Evolutionary conservation across 2,113 vertebrate genomes (phyloP).

Genomic region (Mirza zaza): DNA sequence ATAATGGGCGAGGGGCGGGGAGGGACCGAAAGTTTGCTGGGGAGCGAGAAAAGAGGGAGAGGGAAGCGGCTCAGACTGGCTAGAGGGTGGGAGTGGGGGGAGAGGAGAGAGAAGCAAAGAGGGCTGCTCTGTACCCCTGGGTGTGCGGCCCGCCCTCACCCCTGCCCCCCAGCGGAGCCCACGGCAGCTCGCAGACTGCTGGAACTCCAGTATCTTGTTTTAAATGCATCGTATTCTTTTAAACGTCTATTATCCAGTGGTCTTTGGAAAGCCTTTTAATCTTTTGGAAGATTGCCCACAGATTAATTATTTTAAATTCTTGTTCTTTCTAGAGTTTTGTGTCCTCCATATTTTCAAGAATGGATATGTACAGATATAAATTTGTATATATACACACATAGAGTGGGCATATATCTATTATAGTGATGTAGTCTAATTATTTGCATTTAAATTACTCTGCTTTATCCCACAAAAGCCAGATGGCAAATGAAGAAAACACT

Average conservation of each 20-base stretch:
- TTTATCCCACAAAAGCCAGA: neutral
- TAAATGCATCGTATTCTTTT: neutral
- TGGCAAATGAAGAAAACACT: neutral
- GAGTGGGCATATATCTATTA: neutral
- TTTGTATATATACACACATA: neutral
- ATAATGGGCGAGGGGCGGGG: conserved; percentile 65
- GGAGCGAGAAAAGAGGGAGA: conserved; percentile 9
- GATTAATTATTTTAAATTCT: neutral
- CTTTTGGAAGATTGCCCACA: neutral
- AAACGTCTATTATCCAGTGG: neutral
- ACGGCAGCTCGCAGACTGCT: conserved; percentile 78
- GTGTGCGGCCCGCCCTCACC: conserved; percentile 58
- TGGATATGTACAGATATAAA: neutral
- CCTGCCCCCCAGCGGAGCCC: conserved; percentile 70
- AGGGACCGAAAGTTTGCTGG: conserved; percentile 74
- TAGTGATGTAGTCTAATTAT: neutral
- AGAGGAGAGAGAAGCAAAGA: conserved; percentile 44
- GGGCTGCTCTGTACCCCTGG: conserved; percentile 64
- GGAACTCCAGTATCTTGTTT: conserved; percentile 61
- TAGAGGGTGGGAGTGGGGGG: conserved; percentile 50
- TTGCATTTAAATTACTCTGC: neutral
- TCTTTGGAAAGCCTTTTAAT: neutral
- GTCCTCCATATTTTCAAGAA: neutral
- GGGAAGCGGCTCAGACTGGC: conserved; percentile 62
- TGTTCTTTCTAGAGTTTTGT: neutral